These are phyloP conservation scores for Marmota monax DNA, from an alignment of 2,113 vertebrate species.

Conservation along the genomic window DNA sequence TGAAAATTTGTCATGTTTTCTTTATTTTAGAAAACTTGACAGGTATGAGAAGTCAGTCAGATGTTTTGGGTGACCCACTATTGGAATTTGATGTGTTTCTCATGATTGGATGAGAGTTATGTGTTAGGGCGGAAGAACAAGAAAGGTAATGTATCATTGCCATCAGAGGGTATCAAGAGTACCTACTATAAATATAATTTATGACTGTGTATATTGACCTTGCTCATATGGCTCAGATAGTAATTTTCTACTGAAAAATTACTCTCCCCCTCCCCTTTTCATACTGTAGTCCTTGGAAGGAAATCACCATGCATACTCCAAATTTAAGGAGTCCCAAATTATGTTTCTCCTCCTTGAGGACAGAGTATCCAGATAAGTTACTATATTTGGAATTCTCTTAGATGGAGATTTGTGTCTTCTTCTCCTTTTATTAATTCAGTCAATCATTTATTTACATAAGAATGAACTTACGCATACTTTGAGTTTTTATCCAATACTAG, in stretches of 20 bases:
- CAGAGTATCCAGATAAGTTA: neutral
- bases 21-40: neutral
- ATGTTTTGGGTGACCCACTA: neutral
- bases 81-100: neutral
- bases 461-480: neutral
- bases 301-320: neutral
- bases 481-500: neutral
- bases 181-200: neutral
- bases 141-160: neutral
- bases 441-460: constrained; percentile 10
- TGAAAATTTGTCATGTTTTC: neutral
- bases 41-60: neutral
- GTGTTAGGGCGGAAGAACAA: neutral
- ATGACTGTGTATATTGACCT: neutral
- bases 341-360: neutral
- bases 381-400: neutral
- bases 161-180: neutral
- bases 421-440: neutral
- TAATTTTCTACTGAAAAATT: neutral
- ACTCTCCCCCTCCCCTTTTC: neutral
- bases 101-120: neutral
- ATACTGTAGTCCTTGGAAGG: neutral
- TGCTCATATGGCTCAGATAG: neutral
- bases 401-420: neutral
- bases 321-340: neutral